phyloP scores from a whole-genome alignment of 1,140 invertebrate species.

The Pseudomyrmex flavicornis region DNA sequence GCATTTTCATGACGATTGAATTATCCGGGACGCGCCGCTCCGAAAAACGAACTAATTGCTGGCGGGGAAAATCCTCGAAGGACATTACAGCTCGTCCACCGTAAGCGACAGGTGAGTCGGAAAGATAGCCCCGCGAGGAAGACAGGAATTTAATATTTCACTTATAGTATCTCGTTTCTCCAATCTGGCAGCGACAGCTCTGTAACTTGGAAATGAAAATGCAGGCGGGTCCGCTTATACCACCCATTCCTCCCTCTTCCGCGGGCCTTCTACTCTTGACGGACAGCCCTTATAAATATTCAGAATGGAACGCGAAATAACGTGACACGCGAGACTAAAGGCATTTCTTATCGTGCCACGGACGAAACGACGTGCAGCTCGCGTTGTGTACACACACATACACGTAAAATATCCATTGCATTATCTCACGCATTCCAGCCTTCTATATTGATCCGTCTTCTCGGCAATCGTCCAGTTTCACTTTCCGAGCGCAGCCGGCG shows the following conservation, averaged over 20 bases:
- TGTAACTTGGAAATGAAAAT: slow-evolving; percentile 82
- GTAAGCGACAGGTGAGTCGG: slow-evolving; percentile 59
- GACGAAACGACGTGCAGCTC: slow-evolving; percentile 32
- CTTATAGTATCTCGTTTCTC: slow-evolving; percentile 82
- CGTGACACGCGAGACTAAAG: slow-evolving; percentile 82
- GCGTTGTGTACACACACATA: background rate
- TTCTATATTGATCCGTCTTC: slow-evolving; percentile 10
- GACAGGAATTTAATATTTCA: slow-evolving; percentile 81
- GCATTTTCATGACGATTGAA: slow-evolving; percentile 56
- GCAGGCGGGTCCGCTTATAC: slow-evolving; percentile 67
- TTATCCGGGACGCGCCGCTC: slow-evolving; percentile 12
- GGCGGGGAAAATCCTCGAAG: slow-evolving; percentile 14
- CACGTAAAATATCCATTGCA: background rate
- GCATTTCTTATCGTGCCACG: slow-evolving; percentile 81
- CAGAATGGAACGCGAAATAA: slow-evolving; percentile 81
- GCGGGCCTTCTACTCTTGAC: slow-evolving; percentile 67
- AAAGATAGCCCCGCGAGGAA: slow-evolving; percentile 62
- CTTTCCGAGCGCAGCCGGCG: slow-evolving; percentile 20
- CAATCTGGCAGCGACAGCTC: slow-evolving; percentile 81
- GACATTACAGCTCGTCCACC: slow-evolving; percentile 37
- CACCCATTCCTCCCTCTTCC: background rate
- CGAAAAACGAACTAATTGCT: slow-evolving; percentile 59
- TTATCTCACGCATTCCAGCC: slow-evolving; percentile 52
- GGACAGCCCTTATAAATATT: slow-evolving; percentile 84
- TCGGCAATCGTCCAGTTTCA: slow-evolving; percentile 30